Conservation (phyloP, 2,113 vertebrate genomes). For the Dromaius novaehollandiae region DNA sequence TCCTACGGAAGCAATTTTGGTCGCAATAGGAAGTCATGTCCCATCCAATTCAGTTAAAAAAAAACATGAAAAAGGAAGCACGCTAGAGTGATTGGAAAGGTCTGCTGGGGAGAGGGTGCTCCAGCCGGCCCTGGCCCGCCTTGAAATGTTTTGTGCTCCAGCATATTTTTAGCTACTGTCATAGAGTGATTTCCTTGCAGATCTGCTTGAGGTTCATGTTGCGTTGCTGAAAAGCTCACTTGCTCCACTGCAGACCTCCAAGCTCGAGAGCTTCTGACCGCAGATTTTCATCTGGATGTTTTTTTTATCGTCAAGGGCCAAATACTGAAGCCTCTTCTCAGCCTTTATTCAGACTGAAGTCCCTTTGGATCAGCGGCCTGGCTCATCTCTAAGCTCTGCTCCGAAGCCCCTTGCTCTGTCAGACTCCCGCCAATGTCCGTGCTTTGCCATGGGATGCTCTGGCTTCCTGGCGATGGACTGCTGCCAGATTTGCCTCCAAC, state of each 20-base stretch:
- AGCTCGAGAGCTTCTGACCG: background rate
- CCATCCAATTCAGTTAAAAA: background rate
- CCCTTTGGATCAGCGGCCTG: background rate
- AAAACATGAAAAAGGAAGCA: background rate
- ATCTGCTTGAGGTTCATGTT: background rate
- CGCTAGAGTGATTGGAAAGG: background rate
- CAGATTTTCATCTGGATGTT: background rate
- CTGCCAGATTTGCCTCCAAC: background rate
- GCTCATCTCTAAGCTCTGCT: background rate
- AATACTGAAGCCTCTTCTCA: background rate
- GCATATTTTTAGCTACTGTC: background rate
- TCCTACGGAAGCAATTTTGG: constrained; percentile 35
- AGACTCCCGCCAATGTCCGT: background rate
- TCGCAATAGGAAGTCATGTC: constrained; percentile 8
- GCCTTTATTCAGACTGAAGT: background rate
- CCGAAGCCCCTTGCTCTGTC: background rate
- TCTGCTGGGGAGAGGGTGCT: background rate
- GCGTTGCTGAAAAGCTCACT: background rate
- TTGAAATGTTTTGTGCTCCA: background rate
- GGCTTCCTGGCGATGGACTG: accelerated
- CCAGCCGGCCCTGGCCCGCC: background rate
- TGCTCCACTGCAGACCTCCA: background rate
- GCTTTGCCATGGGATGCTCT: background rate
- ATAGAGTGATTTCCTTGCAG: background rate
- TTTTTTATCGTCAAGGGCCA: background rate